phyloP scores from a whole-genome alignment of 2,113 vertebrate species.

The Promerops cafer region DNA sequence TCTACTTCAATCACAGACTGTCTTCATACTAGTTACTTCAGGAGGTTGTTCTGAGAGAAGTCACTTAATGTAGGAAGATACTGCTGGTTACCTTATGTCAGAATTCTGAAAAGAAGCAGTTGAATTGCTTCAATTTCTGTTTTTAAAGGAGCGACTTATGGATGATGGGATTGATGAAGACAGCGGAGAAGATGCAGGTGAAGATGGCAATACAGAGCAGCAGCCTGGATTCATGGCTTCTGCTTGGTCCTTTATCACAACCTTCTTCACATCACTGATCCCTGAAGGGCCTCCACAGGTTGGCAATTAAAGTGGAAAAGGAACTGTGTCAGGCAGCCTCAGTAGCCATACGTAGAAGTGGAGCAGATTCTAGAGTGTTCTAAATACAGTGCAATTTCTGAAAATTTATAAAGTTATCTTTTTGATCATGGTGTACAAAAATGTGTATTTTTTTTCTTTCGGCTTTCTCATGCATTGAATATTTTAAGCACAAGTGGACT shows the following conservation, averaged over 20 bases:
- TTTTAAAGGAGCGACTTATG: constrained; percentile 83
- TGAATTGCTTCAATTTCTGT: constrained; percentile 29
- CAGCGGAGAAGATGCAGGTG: constrained; percentile 77
- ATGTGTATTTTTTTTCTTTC: constrained; percentile 60
- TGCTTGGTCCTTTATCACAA: constrained; percentile 93
- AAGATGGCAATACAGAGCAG: constrained; percentile 71
- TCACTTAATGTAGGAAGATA: not conserved
- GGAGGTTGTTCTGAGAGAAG: not conserved
- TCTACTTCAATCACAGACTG: not conserved
- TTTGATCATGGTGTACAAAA: constrained; percentile 73
- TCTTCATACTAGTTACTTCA: not conserved
- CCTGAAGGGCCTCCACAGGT: constrained; percentile 91
- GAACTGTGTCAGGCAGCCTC: constrained; percentile 52
- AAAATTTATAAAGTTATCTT: constrained; percentile 61
- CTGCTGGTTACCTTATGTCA: not conserved
- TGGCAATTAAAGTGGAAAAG: constrained; percentile 79
- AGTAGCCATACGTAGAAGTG: constrained; percentile 12
- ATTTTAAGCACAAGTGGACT: constrained; percentile 78
- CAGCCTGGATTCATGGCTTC: constrained; percentile 87
- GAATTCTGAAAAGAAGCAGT: not conserved
- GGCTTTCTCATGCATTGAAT: constrained; percentile 67
- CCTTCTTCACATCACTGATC: constrained; percentile 96
- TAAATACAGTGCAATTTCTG: constrained; percentile 76
- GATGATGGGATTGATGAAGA: constrained; percentile 90
- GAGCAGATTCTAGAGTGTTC: constrained; percentile 58